Evolutionary conservation across 2,888 invertebrate species (phyloP).

Genomic region (Synergus laeviventris): DNA sequence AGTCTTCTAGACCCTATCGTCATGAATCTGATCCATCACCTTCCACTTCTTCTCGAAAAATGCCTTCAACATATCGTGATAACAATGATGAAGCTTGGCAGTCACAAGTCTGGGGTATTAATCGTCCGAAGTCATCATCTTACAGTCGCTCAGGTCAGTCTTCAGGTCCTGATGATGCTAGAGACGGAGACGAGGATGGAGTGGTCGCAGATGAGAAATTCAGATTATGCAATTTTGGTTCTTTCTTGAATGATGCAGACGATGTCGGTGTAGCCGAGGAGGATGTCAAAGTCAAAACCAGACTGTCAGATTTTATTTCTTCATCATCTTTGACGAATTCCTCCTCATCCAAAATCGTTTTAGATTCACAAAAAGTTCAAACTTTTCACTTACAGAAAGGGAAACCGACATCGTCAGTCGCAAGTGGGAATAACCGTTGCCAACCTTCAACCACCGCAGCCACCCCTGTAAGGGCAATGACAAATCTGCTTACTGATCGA

Average conservation of each 20-base stretch:
- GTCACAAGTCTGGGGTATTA: neutral
- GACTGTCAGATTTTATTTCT: neutral
- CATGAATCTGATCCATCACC: neutral
- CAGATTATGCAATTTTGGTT: neutral
- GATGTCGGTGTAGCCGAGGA: neutral
- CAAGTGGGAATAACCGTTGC: neutral
- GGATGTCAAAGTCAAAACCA: neutral
- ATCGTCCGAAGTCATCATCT: slow-evolving; percentile 3
- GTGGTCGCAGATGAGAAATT: neutral
- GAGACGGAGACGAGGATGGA: slow-evolving; percentile 25
- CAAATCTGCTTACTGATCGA: neutral
- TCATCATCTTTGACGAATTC: neutral
- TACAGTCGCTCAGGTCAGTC: slow-evolving; percentile 14
- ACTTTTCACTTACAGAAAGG: neutral
- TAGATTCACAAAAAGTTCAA: neutral
- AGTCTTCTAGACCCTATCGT: neutral
- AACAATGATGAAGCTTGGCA: neutral
- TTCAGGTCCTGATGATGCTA: neutral
- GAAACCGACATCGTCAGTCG: neutral
- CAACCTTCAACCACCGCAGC: neutral
- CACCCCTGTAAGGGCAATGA: neutral
- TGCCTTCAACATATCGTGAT: neutral
- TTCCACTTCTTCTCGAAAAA: neutral
- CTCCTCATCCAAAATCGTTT: neutral
- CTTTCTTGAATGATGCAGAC: neutral